Base-by-base conservation (phyloP, 2,797 vertebrate genomes). In the Anableps anableps region DNA sequence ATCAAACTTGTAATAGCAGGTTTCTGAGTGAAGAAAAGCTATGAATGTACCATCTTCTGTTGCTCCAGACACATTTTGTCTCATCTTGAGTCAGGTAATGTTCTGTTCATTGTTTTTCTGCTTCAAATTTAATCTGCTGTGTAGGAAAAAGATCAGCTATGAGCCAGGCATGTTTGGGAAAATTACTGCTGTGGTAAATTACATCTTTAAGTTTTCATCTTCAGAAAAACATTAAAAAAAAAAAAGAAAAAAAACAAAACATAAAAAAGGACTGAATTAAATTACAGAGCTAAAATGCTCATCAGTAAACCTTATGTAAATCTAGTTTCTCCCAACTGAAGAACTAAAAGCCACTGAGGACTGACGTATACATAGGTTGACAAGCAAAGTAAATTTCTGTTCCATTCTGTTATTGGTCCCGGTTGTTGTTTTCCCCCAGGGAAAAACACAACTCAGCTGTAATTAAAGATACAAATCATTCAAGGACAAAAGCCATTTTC, bases 91-190 rank as follows among this genome's bases (percentile, higher is more conserved):
- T 81, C 80, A 89, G 91, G 89, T 93, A 94, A 93, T 92, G 90
- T 93, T 92, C 86, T 92, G 87, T 87, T 90, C 90, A 92, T 90
- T 89, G 90, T 91, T 93, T 91, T 88, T 76, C 85, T 87, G 83
- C 83, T 76, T 88, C 83, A 88, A 90, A 94, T 90, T 86, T 87
- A 93, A 92, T 94, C 87, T 89, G 76, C 72, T 1, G 68, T 9
- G 51, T 17, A n/a, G 80, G 89, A 55, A 55, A 55, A 55, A 41
- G 64, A 90, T 90, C 38, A 74, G 84, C 85, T 83, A 74, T 83
- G 91, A 94, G 88, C 91, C 88, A 93, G 87, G 88, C 79, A 82
- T 89, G 85, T 86, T 92, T 88, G 84, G 79, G 80, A 88, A 91
- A 91, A 93, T 91, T 77, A 92, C 88, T 88, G 80, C 85, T 78